These are phyloP conservation scores for Junonia oenone DNA, from an alignment of 2,888 invertebrate genomes.

Conservation along the genomic window DNA sequence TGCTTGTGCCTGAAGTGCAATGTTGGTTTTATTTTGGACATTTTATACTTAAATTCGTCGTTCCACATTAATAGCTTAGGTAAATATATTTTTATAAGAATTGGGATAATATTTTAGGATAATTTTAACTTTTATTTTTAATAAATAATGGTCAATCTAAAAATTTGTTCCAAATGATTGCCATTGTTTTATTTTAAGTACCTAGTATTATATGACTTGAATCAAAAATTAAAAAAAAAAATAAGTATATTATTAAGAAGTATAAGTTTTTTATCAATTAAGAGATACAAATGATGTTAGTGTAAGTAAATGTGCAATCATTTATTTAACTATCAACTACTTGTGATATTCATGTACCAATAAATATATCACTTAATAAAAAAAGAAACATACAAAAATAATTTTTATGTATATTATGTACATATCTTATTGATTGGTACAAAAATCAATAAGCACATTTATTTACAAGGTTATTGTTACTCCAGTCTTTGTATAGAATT, in stretches of 20 bases:
- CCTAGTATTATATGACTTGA: conserved; percentile 17
- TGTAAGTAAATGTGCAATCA: conserved; percentile 37
- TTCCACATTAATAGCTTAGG: conserved; percentile 43
- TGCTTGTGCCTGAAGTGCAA: conserved; percentile 58
- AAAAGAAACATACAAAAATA: conserved; percentile 11
- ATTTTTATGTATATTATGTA: conserved; percentile 39
- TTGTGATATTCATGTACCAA: conserved; percentile 38
- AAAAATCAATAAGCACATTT: conserved; percentile 34
- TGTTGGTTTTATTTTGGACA: conserved; percentile 34
- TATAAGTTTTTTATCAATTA: conserved; percentile 25
- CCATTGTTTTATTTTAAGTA: conserved; percentile 31
- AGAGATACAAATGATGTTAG: conserved; percentile 24
- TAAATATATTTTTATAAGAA: conserved; percentile 30
- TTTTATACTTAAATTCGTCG: conserved; percentile 37
- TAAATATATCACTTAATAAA: conserved; percentile 22
- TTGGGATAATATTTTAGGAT: conserved; percentile 18
- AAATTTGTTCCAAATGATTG: conserved; percentile 59
- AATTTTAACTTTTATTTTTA: conserved; percentile 21
- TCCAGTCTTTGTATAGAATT: conserved; percentile 29
- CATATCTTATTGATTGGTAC: conserved; percentile 38
- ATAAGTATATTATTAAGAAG: conserved; percentile 18
- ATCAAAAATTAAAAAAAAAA: not conserved
- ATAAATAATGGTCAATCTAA: conserved; percentile 40
- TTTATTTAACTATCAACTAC: conserved; percentile 29
- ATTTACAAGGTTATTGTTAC: conserved; percentile 32